These are phyloP conservation scores for Ecdyonurus torrentis DNA, from an alignment of 2,888 invertebrate genomes.

Conservation along the genomic window DNA sequence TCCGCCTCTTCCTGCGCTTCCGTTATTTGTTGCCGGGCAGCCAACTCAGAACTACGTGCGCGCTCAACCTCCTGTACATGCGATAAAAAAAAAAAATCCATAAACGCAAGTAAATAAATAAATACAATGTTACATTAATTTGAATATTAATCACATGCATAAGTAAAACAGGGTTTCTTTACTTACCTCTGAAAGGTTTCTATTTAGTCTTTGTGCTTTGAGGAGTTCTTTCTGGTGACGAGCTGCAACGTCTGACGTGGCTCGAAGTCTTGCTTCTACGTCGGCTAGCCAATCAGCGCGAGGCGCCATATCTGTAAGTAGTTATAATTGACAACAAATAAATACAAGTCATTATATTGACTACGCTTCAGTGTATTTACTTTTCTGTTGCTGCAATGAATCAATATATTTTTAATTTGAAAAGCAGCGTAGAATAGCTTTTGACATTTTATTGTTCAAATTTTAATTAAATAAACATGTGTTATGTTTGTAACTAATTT, in stretches of 20 bases:
- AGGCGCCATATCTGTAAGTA: neutral
- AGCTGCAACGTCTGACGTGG: conserved; percentile 55
- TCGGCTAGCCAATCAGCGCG: conserved; percentile 4
- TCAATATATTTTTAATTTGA: too few species aligned
- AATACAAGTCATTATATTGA: too few species aligned
- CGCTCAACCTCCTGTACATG: conserved; percentile 43
- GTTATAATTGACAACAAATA: too few species aligned
- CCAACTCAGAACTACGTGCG: conserved; percentile 46
- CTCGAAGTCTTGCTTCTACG: conserved; percentile 54
- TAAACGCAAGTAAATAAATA: neutral
- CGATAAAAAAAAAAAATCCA: conserved; percentile 8
- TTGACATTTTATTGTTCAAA: too few species aligned
- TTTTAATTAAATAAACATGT: too few species aligned
- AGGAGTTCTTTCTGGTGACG: conserved; percentile 62
- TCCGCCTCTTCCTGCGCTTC: conserved; percentile 63
- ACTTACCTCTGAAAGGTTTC: conserved; percentile 49
- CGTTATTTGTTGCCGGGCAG: conserved; percentile 52
- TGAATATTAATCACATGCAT: neutral
- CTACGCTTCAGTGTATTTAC: too few species aligned
- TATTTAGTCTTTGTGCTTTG: conserved; percentile 47
- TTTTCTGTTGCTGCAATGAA: too few species aligned
- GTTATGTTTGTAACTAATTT: too few species aligned
- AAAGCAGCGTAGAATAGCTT: too few species aligned
- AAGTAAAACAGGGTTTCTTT: neutral
- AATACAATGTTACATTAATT: neutral